Percentiles rank a stretch among this genome's conserved stretches.
Conservation (phyloP, 1,140 invertebrate genomes). For the Aricia agestis region DNA sequence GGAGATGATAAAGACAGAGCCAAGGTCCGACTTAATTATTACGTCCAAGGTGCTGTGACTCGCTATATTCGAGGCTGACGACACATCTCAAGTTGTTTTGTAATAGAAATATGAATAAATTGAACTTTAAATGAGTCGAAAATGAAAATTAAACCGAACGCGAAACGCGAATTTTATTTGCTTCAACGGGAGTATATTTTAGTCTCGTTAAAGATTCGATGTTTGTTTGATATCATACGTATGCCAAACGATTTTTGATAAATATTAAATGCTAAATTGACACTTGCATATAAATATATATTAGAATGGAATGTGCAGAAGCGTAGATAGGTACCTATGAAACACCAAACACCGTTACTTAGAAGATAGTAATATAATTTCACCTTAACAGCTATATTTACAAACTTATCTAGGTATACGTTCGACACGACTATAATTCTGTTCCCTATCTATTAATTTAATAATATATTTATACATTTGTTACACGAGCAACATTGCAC, state of each 20-base stretch:
- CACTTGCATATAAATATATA: conserved; percentile 73
- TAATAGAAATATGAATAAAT: neutral
- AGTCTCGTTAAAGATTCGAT: no score
- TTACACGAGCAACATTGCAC: conserved; percentile 70
- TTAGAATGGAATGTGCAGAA: conserved; percentile 61
- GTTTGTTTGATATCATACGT: conserved; percentile 31
- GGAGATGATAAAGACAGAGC: neutral
- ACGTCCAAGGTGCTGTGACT: neutral
- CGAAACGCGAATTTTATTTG: no score
- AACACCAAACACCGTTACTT: conserved; percentile 72
- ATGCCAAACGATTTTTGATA: conserved; percentile 42
- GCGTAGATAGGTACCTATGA: conserved; percentile 69
- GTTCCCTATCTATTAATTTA: conserved; percentile 68
- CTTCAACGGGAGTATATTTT: no score
- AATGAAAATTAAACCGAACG: neutral
- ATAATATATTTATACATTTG: conserved; percentile 61
- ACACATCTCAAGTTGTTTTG: conserved; percentile 12
- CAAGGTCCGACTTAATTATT: conserved; percentile 13
- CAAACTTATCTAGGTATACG: conserved; percentile 63
- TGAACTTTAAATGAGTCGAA: neutral
- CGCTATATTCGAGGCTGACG: neutral
- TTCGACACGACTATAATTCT: conserved; percentile 66
- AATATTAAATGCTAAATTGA: conserved; percentile 64
- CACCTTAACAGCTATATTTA: conserved; percentile 66
- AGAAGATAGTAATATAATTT: conserved; percentile 50